Evolutionary conservation across 2,888 invertebrate species (phyloP).

Genomic region (Physocephala rufipes): DNA sequence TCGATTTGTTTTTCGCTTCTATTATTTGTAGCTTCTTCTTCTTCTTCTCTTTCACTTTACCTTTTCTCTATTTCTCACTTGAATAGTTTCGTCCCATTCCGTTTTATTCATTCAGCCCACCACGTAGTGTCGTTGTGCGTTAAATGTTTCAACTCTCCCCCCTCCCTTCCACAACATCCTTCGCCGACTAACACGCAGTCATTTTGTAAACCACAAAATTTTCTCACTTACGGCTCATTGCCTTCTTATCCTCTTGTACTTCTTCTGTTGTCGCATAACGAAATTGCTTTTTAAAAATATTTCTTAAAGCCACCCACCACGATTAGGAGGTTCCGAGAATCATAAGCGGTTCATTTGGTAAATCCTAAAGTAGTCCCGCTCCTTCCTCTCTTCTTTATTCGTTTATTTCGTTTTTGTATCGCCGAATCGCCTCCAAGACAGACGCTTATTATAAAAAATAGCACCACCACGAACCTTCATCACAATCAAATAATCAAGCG

Average conservation of each 20-base stretch:
- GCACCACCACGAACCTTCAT: background rate
- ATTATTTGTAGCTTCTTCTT: background rate
- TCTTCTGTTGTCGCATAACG: background rate
- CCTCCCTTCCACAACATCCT: no score
- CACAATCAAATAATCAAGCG: slow-evolving; percentile 10
- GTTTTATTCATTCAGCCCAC: background rate
- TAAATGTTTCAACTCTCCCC: no score
- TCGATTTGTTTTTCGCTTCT: background rate
- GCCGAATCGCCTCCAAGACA: background rate
- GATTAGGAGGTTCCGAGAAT: slow-evolving; percentile 2
- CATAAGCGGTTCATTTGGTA: background rate
- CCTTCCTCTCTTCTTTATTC: background rate
- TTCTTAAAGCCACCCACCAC: background rate
- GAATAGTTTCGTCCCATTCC: slow-evolving; percentile 11
- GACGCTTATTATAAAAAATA: slow-evolving; percentile 16
- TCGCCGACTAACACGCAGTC: no score
- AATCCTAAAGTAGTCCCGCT: background rate
- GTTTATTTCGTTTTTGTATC: no score
- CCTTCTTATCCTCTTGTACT: no score
- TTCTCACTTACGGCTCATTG: no score
- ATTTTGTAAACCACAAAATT: slow-evolving; percentile 11
- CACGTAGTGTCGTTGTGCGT: no score
- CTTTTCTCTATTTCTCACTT: slow-evolving; percentile 18
- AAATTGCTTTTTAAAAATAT: background rate
- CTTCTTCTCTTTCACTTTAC: background rate